Percentiles rank a stretch among this genome's conserved stretches.
phyloP scores from a whole-genome alignment of 2,888 invertebrate species.

The Mythimna albipuncta region DNA sequence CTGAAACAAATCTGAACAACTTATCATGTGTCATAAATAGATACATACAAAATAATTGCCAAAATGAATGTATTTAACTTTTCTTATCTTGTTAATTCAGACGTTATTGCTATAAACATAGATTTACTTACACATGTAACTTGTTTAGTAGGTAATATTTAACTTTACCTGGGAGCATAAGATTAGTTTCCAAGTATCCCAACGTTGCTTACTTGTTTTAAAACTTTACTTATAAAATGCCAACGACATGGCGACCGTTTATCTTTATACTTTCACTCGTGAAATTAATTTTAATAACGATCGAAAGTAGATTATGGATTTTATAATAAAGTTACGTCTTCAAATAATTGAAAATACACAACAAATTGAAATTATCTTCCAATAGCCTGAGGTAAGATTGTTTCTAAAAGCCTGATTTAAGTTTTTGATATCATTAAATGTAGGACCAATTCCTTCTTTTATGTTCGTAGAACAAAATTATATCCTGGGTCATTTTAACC shows the following conservation, averaged over 20 bases:
- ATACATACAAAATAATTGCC: slow-evolving; percentile 21
- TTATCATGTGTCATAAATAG: slow-evolving; percentile 31
- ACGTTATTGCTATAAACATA: slow-evolving; percentile 1
- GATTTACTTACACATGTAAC: neutral
- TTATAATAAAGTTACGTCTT: neutral
- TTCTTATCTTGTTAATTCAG: slow-evolving; percentile 24
- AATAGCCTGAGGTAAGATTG: too few relatives aligned
- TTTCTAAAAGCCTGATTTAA: neutral
- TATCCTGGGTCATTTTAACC: neutral
- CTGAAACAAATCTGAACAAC: slow-evolving; percentile 14
- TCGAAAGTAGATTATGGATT: neutral
- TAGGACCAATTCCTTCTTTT: neutral
- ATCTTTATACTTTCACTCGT: neutral
- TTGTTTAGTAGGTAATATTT: slow-evolving; percentile 9
- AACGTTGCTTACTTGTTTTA: slow-evolving; percentile 13
- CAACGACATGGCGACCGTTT: slow-evolving; percentile 20
- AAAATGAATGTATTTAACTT: slow-evolving; percentile 35
- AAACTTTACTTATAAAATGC: slow-evolving; percentile 45
- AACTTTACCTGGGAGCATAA: slow-evolving; percentile 26
- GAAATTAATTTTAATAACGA: slow-evolving; percentile 25
- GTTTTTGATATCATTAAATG: neutral
- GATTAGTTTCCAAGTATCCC: slow-evolving; percentile 48
- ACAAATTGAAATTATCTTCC: neutral
- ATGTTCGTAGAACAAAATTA: neutral
- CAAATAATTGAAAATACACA: neutral